phyloP scores from a whole-genome alignment of 2,113 vertebrate genomes.

The Tragelaphus imberbis region DNA sequence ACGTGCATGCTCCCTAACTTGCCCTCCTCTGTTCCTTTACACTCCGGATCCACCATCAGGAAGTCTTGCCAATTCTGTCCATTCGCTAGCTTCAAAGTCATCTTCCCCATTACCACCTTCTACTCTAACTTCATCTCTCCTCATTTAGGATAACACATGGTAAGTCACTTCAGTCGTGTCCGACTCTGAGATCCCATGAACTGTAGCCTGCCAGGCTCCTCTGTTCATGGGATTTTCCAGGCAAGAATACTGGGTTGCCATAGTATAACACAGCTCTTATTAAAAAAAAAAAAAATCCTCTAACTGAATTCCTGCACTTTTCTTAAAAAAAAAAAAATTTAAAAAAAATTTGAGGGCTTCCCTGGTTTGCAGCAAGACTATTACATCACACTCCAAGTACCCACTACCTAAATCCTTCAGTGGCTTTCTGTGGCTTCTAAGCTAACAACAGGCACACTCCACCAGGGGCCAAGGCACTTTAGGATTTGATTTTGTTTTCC shows the following conservation, averaged over 20 bases:
- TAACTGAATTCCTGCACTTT: neutral
- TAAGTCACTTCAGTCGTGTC: neutral
- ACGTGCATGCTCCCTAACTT: neutral
- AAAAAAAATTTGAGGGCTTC: neutral
- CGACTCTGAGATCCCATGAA: neutral
- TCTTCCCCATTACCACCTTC: neutral
- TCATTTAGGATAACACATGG: neutral
- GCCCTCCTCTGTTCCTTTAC: neutral
- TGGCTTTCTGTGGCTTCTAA: neutral
- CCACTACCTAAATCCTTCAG: neutral
- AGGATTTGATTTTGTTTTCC: neutral
- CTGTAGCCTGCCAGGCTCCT: neutral
- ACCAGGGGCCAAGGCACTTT: accelerated
- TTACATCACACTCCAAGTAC: neutral
- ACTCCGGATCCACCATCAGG: neutral
- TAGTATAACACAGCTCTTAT: neutral
- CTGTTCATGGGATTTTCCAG: neutral
- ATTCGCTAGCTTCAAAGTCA: neutral
- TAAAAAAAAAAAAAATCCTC: neutral
- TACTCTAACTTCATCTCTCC: neutral
- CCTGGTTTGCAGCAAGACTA: neutral
- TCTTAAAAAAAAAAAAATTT: neutral
- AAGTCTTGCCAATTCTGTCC: neutral
- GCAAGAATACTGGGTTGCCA: neutral
- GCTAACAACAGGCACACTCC: neutral